Evolutionary conservation across 2,888 invertebrate genomes (phyloP).

Genomic region (Agrypnus murinus): DNA sequence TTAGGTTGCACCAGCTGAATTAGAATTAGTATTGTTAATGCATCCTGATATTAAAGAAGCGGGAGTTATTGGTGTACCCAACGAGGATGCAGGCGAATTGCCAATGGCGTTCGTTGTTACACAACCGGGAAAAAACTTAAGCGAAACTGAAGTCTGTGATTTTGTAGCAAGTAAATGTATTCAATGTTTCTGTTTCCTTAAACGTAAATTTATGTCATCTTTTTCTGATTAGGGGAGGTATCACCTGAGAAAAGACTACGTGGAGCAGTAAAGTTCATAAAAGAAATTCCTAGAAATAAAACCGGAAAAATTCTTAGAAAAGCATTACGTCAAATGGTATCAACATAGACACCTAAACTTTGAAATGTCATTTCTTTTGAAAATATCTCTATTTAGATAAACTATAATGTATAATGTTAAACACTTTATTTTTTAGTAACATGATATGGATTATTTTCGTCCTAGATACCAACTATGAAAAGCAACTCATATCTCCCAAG

Average conservation of each 20-base stretch:
- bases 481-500: no score
- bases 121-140: conserved; percentile 72
- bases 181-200: conserved; percentile 22
- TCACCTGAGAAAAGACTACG: conserved; percentile 83
- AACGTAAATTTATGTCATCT: conserved; percentile 22
- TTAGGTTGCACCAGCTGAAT: conserved; percentile 88
- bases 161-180: conserved; percentile 71
- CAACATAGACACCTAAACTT: no score
- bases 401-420: no score
- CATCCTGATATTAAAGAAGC: conserved; percentile 83
- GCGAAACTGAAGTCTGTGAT: conserved; percentile 66
- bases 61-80: conserved; percentile 86
- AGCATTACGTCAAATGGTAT: no score
- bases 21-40: conserved; percentile 85
- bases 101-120: conserved; percentile 85
- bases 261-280: conserved; percentile 75
- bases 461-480: no score
- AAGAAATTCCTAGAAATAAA: conserved; percentile 72
- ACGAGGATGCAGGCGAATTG: conserved; percentile 83
- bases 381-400: no score
- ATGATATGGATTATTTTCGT: no score
- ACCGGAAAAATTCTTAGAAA: conserved; percentile 73
- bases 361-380: no score
- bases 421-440: no score
- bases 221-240: conserved; percentile 70